A percentile compares a stretch with the other conserved stretches of the same genome.
Evolutionary conservation across 2,797 vertebrate genomes (phyloP).

Genomic region (Vespertilio murinus): DNA sequence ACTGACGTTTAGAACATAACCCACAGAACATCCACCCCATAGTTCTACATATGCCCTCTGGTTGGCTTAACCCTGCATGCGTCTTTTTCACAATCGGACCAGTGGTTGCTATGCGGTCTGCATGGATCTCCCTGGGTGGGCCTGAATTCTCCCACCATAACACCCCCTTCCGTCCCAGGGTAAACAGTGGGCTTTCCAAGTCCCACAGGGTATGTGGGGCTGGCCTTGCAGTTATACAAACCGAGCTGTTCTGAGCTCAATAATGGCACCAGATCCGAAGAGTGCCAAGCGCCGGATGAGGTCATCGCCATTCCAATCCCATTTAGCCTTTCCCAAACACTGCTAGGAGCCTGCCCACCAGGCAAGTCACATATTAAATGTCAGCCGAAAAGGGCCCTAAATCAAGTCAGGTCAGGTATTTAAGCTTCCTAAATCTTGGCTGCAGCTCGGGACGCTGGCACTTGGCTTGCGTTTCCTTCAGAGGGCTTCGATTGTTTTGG

Average conservation of each 20-base stretch:
- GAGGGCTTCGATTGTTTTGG: slow-evolving; percentile 57
- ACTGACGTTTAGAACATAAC: rapidly evolving
- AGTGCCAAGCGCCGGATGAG: slow-evolving; percentile 70
- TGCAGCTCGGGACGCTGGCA: slow-evolving; percentile 69
- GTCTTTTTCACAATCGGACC: slow-evolving; percentile 28
- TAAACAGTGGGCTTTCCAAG: slow-evolving; percentile 65
- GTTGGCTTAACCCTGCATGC: background rate
- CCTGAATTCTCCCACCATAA: slow-evolving; percentile 60
- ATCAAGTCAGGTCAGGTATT: slow-evolving; percentile 63
- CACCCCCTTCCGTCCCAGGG: slow-evolving; percentile 57
- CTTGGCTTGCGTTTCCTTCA: slow-evolving; percentile 57
- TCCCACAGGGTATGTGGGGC: background rate
- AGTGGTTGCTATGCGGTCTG: slow-evolving; percentile 58
- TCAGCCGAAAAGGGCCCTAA: slow-evolving; percentile 78
- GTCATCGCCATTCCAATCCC: slow-evolving; percentile 79
- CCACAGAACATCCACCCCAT: background rate
- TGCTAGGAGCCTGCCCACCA: slow-evolving; percentile 68
- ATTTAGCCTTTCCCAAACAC: slow-evolving; percentile 79
- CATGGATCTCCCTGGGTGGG: slow-evolving; percentile 71
- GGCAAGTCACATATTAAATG: slow-evolving; percentile 73
- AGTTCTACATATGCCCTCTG: background rate
- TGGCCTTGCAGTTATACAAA: slow-evolving; percentile 5
- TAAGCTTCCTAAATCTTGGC: slow-evolving; percentile 76
- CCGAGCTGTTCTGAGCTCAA: background rate
- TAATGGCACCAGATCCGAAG: slow-evolving; percentile 48